Conservation (phyloP, 2,888 invertebrate genomes). For the Slavum lentiscoides region DNA sequence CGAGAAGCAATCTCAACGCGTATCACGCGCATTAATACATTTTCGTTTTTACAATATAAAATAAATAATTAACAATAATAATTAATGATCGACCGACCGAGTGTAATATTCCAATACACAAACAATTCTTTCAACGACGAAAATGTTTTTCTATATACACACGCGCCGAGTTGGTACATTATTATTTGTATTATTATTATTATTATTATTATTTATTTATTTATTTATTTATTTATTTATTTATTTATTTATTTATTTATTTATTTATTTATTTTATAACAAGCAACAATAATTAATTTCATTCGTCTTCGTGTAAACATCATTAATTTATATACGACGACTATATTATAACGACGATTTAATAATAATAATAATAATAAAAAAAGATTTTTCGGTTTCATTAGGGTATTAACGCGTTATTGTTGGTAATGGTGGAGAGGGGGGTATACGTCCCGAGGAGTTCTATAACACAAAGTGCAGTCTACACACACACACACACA, state of each 20-base stretch:
- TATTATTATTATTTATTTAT: no score
- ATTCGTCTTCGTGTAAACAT: slow-evolving; percentile 46
- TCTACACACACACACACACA: no score
- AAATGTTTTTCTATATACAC: slow-evolving; percentile 43
- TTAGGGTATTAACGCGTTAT: slow-evolving; percentile 38
- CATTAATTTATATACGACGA: slow-evolving; percentile 45
- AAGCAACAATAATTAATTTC: slow-evolving; percentile 52
- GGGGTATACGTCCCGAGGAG: slow-evolving; percentile 10
- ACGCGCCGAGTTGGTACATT: not conserved
- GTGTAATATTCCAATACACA: slow-evolving; percentile 21
- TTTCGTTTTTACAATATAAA: slow-evolving; percentile 29
- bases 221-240: no score
- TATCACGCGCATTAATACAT: not conserved
- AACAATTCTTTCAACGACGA: slow-evolving; percentile 28
- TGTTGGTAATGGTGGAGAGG: no score
- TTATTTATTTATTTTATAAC: slow-evolving; percentile 43
- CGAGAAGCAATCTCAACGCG: no score
- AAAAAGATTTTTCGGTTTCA: slow-evolving; percentile 47
- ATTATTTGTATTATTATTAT: no score
- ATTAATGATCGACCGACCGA: slow-evolving; percentile 34
- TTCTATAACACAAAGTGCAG: no score
- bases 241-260: no score
- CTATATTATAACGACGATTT: slow-evolving; percentile 15
- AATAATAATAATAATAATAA: slow-evolving; percentile 32
- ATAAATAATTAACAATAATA: slow-evolving; percentile 10